phyloP scores from a whole-genome alignment of 2,888 invertebrate species.

The Noctua janthina region DNA sequence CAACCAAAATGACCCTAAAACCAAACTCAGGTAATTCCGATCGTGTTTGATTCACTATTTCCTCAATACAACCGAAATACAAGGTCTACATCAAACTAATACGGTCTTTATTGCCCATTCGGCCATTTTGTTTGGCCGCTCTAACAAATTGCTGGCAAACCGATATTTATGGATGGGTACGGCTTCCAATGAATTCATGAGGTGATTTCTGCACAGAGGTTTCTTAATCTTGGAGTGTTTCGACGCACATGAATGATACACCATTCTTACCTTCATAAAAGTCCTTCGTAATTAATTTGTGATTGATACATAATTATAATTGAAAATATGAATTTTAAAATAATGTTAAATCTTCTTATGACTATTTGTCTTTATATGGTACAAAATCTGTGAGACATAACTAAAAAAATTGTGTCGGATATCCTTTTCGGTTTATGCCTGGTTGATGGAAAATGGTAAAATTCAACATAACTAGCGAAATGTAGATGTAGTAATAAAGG shows the following conservation, averaged over 20 bases:
- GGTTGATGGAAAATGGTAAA: too few species aligned
- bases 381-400: neutral
- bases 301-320: neutral
- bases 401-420: neutral
- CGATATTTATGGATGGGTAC: constrained; percentile 62
- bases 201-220: constrained; percentile 10
- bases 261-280: neutral
- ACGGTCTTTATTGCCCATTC: constrained; percentile 58
- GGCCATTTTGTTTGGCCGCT: constrained; percentile 57
- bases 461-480: neutral
- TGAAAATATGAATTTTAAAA: neutral
- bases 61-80: constrained; percentile 16
- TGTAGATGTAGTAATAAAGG: neutral
- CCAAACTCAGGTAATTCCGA: constrained; percentile 6
- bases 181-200: constrained; percentile 13
- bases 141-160: constrained; percentile 65
- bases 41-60: constrained; percentile 29
- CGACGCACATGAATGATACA: too few species aligned
- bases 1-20: neutral
- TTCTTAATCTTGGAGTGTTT: constrained; percentile 20
- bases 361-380: neutral
- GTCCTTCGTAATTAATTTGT: neutral
- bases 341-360: neutral
- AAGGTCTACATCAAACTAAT: constrained; percentile 53
- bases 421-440: neutral